Percentiles rank a stretch among this genome's conserved stretches.
Conservation (phyloP, 2,113 vertebrate genomes). For the Axis porcinus region DNA sequence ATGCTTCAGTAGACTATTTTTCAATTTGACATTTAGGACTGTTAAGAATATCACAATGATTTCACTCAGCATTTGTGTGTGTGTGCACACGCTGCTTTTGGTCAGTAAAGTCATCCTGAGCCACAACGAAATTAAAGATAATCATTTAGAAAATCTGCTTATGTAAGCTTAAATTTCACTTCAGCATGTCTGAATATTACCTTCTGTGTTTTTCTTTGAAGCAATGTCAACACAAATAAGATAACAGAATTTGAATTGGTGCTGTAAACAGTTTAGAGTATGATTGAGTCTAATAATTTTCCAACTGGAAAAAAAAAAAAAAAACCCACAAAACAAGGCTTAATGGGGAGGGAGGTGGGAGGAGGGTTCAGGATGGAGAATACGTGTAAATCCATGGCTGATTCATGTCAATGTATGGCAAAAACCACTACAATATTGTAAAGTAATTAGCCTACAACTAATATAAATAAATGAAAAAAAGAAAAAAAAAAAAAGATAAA, state of each 20-base stretch:
- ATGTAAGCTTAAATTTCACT: constrained; percentile 31
- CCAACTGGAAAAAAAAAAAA: not conserved
- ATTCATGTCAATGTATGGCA: no score
- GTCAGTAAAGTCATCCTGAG: constrained; percentile 44
- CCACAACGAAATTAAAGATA: constrained; percentile 38
- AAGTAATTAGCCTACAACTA: no score
- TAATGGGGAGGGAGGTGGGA: no score
- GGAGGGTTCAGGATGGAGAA: no score
- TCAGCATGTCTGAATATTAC: not conserved
- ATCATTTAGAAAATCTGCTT: constrained; percentile 45
- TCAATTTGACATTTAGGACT: constrained; percentile 55
- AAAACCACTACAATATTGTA: no score
- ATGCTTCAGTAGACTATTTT: constrained; percentile 59
- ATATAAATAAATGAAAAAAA: not conserved
- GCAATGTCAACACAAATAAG: not conserved
- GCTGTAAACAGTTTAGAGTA: not conserved
- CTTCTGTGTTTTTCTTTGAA: constrained; percentile 25
- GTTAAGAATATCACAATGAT: constrained; percentile 17
- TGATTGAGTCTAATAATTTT: not conserved
- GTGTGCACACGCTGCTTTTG: not conserved
- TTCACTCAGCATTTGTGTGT: constrained; percentile 47
- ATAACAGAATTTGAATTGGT: not conserved
- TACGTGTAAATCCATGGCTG: no score
- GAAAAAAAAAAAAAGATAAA: not conserved
- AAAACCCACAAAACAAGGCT: not conserved